Base-by-base conservation (phyloP, 1,140 invertebrate species). In the Aethina tumida region DNA sequence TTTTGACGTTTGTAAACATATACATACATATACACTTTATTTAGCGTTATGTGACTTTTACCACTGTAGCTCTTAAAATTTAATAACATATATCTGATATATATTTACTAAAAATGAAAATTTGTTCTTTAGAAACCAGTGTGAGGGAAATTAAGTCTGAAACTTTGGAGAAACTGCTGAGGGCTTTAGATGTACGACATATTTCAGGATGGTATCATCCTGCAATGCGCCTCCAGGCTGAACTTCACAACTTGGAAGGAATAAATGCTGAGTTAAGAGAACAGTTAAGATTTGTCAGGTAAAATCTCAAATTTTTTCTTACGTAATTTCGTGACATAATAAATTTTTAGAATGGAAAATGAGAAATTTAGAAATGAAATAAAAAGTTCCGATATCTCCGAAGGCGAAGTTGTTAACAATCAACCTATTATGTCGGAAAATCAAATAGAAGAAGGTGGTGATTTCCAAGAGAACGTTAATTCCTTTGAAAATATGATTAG, bases 191-290 rank as follows among this genome's bases (percentile, higher is more conserved):
- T 51, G 70, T 73, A 1, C 65, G 79, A 22, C 77, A 79, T 53
- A 60, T 77, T 9, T 72, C 77, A 22, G 79, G 80, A 5, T 83
- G 80, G 78, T 82, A 81, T 55, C 76, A 81, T 48, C 77, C 80
- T 10, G 78, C 78, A 2, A 81, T 82, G 76, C 62, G 76, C 48
- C 67, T 81, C 7, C 73, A 81, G 42, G 70, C 77, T 39, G 75
- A 78, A 54, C 51, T 83, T 2, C 72, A 75, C 57, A 66, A 71
- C 36, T 43, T 74, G 4, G 65, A 76, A 55, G 75, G 75, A 3
- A 67, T 66, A 17, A 77, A 75, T 55, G 48, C 62, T 2, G 68
- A 70, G 45, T 53, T 78, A 4, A 50, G 74, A 35, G 64, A 69
- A 28, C 71, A 76, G 41, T 41, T 50, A 14, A 43, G 41, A 18